These are phyloP conservation scores for Cryptotis parvus DNA, from an alignment of 2,113 vertebrate genomes.

Conservation along the genomic window DNA sequence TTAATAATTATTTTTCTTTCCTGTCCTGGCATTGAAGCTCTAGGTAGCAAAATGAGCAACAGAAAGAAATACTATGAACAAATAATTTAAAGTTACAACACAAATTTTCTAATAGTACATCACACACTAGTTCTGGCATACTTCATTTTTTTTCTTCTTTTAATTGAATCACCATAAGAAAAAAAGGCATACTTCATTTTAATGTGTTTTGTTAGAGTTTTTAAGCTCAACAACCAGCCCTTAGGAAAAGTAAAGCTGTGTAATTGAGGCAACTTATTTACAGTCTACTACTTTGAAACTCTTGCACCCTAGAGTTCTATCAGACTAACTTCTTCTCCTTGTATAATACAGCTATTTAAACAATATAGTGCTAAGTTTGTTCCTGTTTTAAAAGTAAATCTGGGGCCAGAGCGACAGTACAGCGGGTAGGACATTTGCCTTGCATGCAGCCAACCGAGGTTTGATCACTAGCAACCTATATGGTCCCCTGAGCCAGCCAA, in stretches of 20 bases:
- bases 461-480: no score
- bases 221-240: conserved; percentile 25
- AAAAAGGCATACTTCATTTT: conserved; percentile 25
- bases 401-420: no score
- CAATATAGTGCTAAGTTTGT: no score
- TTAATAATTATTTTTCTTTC: not conserved
- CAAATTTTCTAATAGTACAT: not conserved
- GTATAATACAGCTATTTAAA: no score
- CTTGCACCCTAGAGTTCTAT: conserved; percentile 6
- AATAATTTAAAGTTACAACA: conserved; percentile 41
- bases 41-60: conserved; percentile 38
- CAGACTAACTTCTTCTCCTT: conserved; percentile 26
- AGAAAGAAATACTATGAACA: conserved; percentile 7
- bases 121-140: not conserved
- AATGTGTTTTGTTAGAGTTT: conserved; percentile 30
- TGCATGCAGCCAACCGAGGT: no score
- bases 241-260: conserved; percentile 28
- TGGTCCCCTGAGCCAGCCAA: no score
- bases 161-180: no score
- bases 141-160: no score
- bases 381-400: no score
- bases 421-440: no score
- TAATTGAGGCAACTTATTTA: conserved; percentile 41
- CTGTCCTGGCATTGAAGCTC: not conserved
- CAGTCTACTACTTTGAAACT: conserved; percentile 22